phyloP scores from a whole-genome alignment of 2,797 vertebrate species.

The Pteropus rufus region DNA sequence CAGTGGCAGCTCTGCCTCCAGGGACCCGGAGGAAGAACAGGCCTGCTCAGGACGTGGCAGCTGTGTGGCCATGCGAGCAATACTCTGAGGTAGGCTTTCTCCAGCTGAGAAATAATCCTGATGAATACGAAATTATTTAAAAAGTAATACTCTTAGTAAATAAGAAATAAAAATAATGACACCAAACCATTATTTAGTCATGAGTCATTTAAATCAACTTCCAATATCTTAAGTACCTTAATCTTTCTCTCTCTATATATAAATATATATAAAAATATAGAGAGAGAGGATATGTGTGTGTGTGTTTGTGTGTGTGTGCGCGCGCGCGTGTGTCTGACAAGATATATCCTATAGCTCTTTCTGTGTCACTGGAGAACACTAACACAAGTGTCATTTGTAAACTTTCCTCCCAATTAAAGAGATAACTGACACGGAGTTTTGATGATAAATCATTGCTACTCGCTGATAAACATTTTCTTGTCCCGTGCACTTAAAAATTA shows the following conservation, averaged over 20 bases:
- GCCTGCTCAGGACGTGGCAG: not conserved
- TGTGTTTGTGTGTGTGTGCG: too few species aligned
- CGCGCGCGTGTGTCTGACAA: too few species aligned
- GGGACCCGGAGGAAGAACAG: not conserved
- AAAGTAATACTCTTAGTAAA: not conserved
- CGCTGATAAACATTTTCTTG: not conserved
- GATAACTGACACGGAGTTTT: not conserved
- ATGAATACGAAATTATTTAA: not conserved
- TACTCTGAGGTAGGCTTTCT: not conserved
- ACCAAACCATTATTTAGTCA: not conserved
- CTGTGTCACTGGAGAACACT: not conserved
- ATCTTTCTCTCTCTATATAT: too few species aligned
- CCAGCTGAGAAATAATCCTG: not conserved
- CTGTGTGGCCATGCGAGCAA: not conserved
- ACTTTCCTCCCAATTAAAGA: not conserved
- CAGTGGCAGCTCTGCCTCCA: not conserved
- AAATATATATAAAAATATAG: too few species aligned
- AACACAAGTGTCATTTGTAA: not conserved
- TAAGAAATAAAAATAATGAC: not conserved
- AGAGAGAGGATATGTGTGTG: too few species aligned
- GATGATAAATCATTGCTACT: not conserved
- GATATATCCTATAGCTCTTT: not conserved
- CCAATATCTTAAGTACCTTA: not conserved
- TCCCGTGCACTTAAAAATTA: not conserved
- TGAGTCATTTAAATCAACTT: not conserved